Evolutionary conservation across 2,113 vertebrate genomes (phyloP).

Genomic region (Hipposideros armiger): DNA sequence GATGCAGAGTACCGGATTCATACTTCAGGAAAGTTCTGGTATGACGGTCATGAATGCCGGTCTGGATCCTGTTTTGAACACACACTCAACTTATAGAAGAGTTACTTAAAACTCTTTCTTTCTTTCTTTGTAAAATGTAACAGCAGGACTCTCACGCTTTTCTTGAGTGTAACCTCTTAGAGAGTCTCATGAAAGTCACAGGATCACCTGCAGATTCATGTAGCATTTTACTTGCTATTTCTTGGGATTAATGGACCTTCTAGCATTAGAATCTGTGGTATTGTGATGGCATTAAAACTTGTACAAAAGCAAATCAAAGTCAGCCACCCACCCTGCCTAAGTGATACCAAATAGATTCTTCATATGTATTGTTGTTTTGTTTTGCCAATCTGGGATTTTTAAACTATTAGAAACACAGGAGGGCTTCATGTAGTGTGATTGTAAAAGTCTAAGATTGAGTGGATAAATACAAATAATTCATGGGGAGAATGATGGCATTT

Average conservation of each 20-base stretch:
- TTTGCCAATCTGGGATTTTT: neutral
- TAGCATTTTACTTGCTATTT: neutral
- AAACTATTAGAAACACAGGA: neutral
- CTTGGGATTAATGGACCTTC: neutral
- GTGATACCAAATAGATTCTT: neutral
- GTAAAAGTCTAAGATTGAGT: neutral
- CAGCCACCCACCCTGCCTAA: neutral
- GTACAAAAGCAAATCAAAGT: neutral
- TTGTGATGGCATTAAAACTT: neutral
- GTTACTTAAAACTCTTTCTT: neutral
- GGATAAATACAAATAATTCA: neutral
- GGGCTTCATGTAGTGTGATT: neutral
- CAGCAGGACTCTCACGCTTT: neutral
- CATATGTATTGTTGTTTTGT: neutral
- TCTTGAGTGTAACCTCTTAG: neutral
- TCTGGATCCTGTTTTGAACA: neutral
- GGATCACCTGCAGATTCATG: neutral
- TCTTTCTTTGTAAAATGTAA: neutral
- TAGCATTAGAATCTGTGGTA: neutral
- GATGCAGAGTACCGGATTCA: neutral
- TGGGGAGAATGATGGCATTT: neutral
- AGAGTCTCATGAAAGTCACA: neutral
- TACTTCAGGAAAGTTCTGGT: neutral
- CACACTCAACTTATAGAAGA: neutral
- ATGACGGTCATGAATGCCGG: accelerated